Conservation (phyloP, 2,888 invertebrate genomes). For the Noctua pronuba region DNA sequence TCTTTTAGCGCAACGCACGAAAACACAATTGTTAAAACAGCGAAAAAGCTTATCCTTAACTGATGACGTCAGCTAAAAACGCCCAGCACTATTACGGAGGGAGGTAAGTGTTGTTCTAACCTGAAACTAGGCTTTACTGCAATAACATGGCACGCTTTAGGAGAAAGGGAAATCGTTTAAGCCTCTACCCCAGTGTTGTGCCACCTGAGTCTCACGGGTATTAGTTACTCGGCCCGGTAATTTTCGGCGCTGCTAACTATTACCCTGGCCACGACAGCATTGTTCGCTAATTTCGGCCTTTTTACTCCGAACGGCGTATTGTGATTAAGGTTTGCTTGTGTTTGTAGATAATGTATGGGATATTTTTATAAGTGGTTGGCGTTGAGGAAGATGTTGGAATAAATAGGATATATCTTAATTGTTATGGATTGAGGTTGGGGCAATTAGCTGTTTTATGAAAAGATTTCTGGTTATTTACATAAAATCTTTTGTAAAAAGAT, state of each 20-base stretch:
- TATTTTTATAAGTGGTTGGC: constrained; percentile 1
- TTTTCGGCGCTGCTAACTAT: constrained; percentile 75
- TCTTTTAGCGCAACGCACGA: constrained; percentile 22
- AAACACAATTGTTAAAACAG: constrained; percentile 49
- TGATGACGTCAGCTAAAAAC: constrained; percentile 62
- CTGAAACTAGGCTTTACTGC: constrained; percentile 81
- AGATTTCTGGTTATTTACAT: background rate
- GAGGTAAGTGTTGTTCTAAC: constrained; percentile 70
- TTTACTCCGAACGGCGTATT: constrained; percentile 53
- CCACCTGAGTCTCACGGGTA: constrained; percentile 81
- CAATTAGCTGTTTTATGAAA: background rate
- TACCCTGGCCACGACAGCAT: constrained; percentile 58
- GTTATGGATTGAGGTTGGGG: background rate
- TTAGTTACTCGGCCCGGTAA: constrained; percentile 74
- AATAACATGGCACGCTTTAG: constrained; percentile 75
- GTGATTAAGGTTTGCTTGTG: constrained; percentile 46
- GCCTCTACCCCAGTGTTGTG: constrained; percentile 78
- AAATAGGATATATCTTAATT: constrained; percentile 26
- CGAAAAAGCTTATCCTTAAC: constrained; percentile 53
- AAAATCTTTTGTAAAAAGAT: background rate
- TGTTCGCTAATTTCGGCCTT: constrained; percentile 64
- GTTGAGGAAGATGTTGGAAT: constrained; percentile 14
- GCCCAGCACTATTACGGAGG: constrained; percentile 60
- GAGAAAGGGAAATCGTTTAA: constrained; percentile 82
- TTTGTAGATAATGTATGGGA: constrained; percentile 19